Evolutionary conservation across 2,888 invertebrate species (phyloP).

Genomic region (Plusia festucae): DNA sequence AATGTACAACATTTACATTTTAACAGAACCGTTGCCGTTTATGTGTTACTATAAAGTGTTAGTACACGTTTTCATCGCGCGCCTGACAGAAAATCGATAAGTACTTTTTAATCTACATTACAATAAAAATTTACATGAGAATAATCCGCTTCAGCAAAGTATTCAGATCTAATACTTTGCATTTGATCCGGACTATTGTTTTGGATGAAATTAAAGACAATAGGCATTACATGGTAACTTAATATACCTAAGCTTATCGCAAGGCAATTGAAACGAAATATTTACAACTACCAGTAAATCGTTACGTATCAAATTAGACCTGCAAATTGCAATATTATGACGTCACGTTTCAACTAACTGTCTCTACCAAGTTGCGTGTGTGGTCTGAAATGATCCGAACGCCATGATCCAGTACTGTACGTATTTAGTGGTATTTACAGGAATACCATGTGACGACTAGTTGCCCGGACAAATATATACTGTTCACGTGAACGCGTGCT

Average conservation of each 20-base stretch:
- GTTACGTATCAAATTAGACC: conserved; percentile 21
- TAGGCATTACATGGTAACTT: conserved; percentile 10
- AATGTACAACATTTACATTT: conserved; percentile 27
- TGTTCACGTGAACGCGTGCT: conserved; percentile 29
- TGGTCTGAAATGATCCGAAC: conserved; percentile 26
- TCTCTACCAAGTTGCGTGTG: conserved; percentile 11
- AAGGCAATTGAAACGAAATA: conserved; percentile 6
- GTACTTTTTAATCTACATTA: conserved; percentile 17
- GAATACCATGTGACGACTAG: conserved; percentile 8
- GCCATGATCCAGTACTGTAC: conserved; percentile 15
- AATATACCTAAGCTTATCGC: conserved; percentile 10
- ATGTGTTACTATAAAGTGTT: conserved; percentile 15
- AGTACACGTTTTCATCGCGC: conserved; percentile 13
- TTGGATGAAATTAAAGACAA: conserved; percentile 7
- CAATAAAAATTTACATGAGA: conserved; percentile 19
- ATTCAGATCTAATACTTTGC: conserved; percentile 6
- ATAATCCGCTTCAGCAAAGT: conserved; percentile 2
- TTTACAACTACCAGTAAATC: conserved; percentile 16
- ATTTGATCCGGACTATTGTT: neutral
- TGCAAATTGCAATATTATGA: conserved; percentile 15
- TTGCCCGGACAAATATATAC: conserved; percentile 20
- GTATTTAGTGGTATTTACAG: conserved; percentile 22
- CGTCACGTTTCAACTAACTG: conserved; percentile 14
- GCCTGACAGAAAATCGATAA: conserved; percentile 28
- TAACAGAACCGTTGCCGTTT: conserved; percentile 16